Base-by-base conservation (phyloP, 2,797 vertebrate genomes). In the Sebastes umbrosus region DNA sequence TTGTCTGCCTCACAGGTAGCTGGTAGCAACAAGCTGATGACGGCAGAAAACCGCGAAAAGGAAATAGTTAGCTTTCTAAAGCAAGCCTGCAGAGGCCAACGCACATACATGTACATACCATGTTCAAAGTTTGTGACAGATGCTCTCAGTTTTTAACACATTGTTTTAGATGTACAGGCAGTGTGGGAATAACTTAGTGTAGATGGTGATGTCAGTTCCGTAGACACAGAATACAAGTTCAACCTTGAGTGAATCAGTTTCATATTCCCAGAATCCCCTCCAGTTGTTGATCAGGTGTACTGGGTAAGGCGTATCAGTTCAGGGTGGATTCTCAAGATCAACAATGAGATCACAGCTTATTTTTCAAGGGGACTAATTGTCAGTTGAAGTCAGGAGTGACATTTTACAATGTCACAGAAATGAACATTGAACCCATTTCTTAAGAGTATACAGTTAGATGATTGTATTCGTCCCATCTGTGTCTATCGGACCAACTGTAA, bases 1-100 rank as follows among this genome's bases (percentile, higher is more conserved):
- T 69, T 75, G 80, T 93, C 90, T 90, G 84, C 83, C 80, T 91
- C 85, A 39, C 36, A 39, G 36, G 87, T 82, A 80, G 73, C 86
- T 67, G 84, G 81, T 82, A 86, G 75, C 81, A 86, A 84, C 80
- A 79, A 84, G 70, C 86, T 90, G 82, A 78, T 46, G 75, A 67
- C 55, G 64, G 36, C 81, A 84, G 83, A 39, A 79, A 57, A 71
- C 63, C 34, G 11, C 43, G 32, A 60, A 32, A 62, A 39, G 36
- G 25, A 34, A 65, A 12, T 59, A 25, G 4, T 43, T 14, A 74
- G 77, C 57, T 79, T 63, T 79, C 36, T 71, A 76, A 74, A 89
- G 69, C 69, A 83, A 86, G 43, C 75, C 83, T 84, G 81, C 50
- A 71, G 77, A 81, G 60, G 60, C 25, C 1, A 83, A 59, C n/a